Evolutionary conservation across 2,113 vertebrate species (phyloP).

Genomic region (Lipophrys pholis): DNA sequence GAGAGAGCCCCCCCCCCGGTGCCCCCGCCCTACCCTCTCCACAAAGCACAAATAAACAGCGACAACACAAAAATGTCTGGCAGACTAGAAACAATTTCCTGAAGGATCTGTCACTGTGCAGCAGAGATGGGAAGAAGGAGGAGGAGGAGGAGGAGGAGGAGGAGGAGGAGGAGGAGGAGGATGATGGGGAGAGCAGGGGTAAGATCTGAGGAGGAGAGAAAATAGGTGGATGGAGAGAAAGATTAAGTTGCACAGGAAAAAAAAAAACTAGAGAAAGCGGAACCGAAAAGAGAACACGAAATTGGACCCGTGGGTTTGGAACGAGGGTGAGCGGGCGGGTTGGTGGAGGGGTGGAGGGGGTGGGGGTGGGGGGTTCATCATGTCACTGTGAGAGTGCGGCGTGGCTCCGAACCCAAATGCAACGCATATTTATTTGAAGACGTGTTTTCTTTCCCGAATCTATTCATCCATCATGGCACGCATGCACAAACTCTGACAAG

Average conservation of each 20-base stretch:
- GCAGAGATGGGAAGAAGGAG: constrained; percentile 40
- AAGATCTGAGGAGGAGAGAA: constrained; percentile 59
- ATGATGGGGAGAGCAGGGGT: background rate
- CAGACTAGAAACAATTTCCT: constrained; percentile 81
- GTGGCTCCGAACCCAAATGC: constrained; percentile 42
- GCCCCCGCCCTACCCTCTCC: background rate
- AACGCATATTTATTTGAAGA: constrained; percentile 64
- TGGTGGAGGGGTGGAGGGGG: too few species aligned
- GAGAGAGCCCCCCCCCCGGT: constrained; percentile 25
- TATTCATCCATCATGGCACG: constrained; percentile 44
- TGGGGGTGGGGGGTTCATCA: constrained; percentile 34
- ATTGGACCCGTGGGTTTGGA: constrained; percentile 53
- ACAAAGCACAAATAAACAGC: constrained; percentile 79
- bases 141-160: constrained; percentile 2
- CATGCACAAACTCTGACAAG: constrained; percentile 47
- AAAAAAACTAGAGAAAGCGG: constrained; percentile 5
- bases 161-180: constrained; percentile 28
- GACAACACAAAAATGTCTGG: constrained; percentile 75
- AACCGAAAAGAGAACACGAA: constrained; percentile 29
- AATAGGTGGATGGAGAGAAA: constrained; percentile 54
- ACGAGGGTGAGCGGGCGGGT: background rate
- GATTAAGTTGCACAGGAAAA: constrained; percentile 61
- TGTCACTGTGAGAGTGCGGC: constrained; percentile 14
- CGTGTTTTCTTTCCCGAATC: constrained; percentile 41
- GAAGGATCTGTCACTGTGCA: constrained; percentile 76